Evolutionary conservation across 2,888 invertebrate genomes (phyloP).

Genomic region (Drosophila hamatofila): DNA sequence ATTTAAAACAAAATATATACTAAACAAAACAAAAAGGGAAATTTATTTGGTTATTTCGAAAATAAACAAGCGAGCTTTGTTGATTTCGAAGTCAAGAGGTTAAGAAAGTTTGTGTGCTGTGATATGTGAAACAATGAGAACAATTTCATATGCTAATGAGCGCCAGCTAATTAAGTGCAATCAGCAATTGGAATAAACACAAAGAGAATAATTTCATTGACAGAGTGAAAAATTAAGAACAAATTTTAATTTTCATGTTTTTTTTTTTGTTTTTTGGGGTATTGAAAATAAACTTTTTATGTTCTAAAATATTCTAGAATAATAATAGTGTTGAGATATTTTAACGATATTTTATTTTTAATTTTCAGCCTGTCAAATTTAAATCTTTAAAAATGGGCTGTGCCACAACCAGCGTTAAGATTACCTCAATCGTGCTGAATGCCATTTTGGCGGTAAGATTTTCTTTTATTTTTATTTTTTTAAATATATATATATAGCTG

Average conservation of each 20-base stretch:
- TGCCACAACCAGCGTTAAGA: conserved; percentile 77
- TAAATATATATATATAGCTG: conserved; percentile 3
- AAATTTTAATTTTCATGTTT: not conserved
- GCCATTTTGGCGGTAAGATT: conserved; percentile 82
- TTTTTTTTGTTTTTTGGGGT: too few relatives aligned
- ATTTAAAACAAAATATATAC: conserved; percentile 14
- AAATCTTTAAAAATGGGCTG: conserved; percentile 78
- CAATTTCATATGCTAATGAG: conserved; percentile 3
- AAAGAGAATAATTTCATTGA: conserved; percentile 20
- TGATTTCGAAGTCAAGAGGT: conserved; percentile 62
- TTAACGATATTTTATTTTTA: conserved; percentile 7
- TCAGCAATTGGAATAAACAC: conserved; percentile 18
- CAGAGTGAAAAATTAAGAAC: conserved; percentile 23
- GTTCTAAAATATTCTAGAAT: not conserved
- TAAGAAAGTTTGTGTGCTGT: conserved; percentile 56
- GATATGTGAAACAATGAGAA: conserved; percentile 24
- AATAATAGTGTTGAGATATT: not conserved
- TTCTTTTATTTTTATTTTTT: not conserved
- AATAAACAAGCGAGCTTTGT: conserved; percentile 39
- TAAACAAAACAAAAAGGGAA: conserved; percentile 8
- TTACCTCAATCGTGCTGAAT: conserved; percentile 76
- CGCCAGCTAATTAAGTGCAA: conserved; percentile 37
- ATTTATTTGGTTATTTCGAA: conserved; percentile 52
- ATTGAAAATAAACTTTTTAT: conserved; percentile 1
- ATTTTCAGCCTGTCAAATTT: conserved; percentile 26